These are phyloP conservation scores for Scotopteryx bipunctaria DNA, from an alignment of 2,888 invertebrate genomes.

Conservation along the genomic window DNA sequence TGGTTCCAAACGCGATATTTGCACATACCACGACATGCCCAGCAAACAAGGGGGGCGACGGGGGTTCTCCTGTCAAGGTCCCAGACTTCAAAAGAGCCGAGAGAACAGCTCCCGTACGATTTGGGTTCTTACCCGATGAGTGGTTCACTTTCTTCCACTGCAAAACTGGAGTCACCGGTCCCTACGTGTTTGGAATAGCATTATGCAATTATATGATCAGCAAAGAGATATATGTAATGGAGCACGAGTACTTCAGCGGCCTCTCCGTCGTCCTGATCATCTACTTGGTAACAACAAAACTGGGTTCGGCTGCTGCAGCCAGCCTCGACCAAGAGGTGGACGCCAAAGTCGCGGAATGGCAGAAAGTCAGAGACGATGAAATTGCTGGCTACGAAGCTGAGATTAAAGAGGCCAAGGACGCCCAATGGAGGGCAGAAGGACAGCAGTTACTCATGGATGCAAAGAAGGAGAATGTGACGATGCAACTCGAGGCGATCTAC, in stretches of 20 bases:
- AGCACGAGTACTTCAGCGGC: constrained; percentile 94
- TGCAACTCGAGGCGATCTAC: constrained; percentile 97
- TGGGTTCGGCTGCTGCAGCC: constrained; percentile 85
- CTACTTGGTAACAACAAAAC: constrained; percentile 83
- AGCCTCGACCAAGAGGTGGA: constrained; percentile 88
- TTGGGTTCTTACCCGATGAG: constrained; percentile 76
- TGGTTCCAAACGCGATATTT: constrained; percentile 34
- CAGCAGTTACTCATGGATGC: constrained; percentile 90
- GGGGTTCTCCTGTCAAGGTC: not conserved
- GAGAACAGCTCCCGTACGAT: constrained; percentile 79
- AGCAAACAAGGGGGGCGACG: not conserved
- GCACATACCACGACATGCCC: constrained; percentile 40
- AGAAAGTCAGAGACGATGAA: constrained; percentile 78
- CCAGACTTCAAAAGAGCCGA: constrained; percentile 46
- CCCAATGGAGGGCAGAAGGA: constrained; percentile 90
- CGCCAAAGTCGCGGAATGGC: constrained; percentile 77
- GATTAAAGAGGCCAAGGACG: constrained; percentile 86
- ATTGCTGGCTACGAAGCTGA: constrained; percentile 68
- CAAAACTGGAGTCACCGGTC: constrained; percentile 94
- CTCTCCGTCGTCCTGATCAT: constrained; percentile 86
- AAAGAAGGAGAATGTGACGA: constrained; percentile 94
- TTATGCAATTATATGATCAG: constrained; percentile 91
- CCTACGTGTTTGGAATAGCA: constrained; percentile 92
- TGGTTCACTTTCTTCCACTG: constrained; percentile 93
- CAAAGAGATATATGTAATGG: constrained; percentile 96